Percentiles rank a stretch among this genome's conserved stretches.
Evolutionary conservation across 2,113 vertebrate species (phyloP).

Genomic region (Neotoma lepida): DNA sequence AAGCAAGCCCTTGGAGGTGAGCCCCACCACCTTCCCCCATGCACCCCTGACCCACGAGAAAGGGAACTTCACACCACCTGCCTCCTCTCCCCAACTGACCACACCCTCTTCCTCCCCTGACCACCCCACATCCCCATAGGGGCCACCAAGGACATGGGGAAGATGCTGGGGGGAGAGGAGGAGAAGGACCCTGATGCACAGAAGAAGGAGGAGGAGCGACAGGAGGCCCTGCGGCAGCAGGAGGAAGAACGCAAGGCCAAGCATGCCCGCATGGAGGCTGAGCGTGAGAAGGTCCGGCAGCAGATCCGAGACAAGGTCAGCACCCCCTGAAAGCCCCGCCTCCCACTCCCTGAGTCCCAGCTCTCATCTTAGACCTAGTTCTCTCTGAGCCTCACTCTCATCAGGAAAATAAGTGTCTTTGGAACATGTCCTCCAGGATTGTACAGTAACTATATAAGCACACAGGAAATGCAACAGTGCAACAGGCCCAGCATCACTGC

Average conservation of each 20-base stretch:
- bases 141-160: slow-evolving; percentile 99
- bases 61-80: neutral
- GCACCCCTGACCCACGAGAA: neutral
- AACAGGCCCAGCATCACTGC: neutral
- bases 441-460: neutral
- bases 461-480: neutral
- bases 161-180: slow-evolving; percentile 98
- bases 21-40: neutral
- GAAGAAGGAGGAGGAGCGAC: slow-evolving; percentile 98
- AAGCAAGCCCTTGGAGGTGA: slow-evolving; percentile 95
- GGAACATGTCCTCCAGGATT: neutral
- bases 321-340: neutral
- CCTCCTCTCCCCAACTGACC: neutral
- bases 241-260: slow-evolving; percentile 98
- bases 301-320: slow-evolving; percentile 97
- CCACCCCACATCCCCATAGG: slow-evolving; percentile 82
- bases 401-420: neutral
- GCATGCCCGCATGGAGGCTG: slow-evolving; percentile 96
- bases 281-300: slow-evolving; percentile 98
- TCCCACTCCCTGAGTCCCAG: neutral
- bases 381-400: neutral
- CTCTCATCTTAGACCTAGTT: neutral
- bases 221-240: slow-evolving; percentile 96
- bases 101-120: neutral
- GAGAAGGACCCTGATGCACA: slow-evolving; percentile 98